Conservation (phyloP, 1,140 invertebrate species). For the Heterodera carotae region DNA sequence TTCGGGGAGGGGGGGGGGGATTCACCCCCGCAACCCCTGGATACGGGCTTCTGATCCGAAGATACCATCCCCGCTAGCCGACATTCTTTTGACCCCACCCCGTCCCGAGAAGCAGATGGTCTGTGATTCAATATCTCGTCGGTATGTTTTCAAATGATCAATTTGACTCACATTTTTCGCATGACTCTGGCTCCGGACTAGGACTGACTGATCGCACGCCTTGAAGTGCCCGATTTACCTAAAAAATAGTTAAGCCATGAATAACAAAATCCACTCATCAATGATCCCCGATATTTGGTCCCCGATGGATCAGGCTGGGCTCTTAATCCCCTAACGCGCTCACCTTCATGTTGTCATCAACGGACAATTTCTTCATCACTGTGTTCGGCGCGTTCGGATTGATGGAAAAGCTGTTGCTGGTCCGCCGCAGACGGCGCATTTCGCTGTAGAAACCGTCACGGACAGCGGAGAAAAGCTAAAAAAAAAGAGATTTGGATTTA, state of each 20-base stretch:
- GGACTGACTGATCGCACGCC: conserved; percentile 2
- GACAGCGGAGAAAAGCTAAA: conserved; percentile 61
- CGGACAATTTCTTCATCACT: conserved; percentile 17
- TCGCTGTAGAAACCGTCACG: conserved; percentile 63
- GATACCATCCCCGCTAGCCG: no score
- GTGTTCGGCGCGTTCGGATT: conserved; percentile 36
- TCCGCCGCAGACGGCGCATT: conserved; percentile 52
- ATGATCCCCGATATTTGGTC: no score
- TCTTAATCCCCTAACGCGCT: no score
- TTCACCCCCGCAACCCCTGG: no score
- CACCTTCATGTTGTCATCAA: conserved; percentile 25
- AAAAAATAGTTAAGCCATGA: background rate
- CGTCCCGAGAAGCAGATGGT: no score
- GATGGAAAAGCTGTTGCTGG: conserved; percentile 59
- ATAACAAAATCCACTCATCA: no score
- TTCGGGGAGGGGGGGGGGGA: no score
- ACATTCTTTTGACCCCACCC: no score
- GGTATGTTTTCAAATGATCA: no score
- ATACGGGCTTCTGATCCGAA: no score
- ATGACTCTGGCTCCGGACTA: background rate
- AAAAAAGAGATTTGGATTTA: no score
- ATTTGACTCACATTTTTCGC: background rate
- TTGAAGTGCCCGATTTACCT: background rate
- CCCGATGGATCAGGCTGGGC: background rate
- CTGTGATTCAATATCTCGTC: no score